Base-by-base conservation (phyloP, 2,113 vertebrate species). In the Boulengeromyrus knoepffleri region DNA sequence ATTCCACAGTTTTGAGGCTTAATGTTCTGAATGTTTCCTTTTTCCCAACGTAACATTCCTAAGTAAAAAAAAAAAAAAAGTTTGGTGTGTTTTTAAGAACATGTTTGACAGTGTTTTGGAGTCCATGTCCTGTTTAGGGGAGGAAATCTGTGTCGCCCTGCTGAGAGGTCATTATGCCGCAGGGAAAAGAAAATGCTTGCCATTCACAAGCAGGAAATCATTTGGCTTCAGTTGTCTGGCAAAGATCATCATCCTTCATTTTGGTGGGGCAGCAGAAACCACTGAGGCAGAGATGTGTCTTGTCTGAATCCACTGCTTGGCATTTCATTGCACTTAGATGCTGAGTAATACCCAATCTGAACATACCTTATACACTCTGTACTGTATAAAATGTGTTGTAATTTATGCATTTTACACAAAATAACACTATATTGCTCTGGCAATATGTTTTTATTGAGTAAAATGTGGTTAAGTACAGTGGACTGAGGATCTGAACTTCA, bases 181-280 rank as follows among this genome's bases (percentile, higher is more conserved):
- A 31, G 62, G 88, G 88, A 42, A 19, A 47, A 45, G 39, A 85
- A 53, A 50, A 49, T 31, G 52, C 46, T 89, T 62, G 39, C 52
- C 89, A 85, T 89, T 89, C 77, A 85, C 80, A 85, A 89, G 85
- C 89, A 85, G 89, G 89, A 89, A 89, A 89, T 62, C 42, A 85
- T 89, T 89, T 85, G 39, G 77, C 77, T 85, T 56, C 52, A 49
- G 31, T 89, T 89, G 46, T 47, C 52, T 85, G 89, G 27, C 49
- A 50, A 42, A 53, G 50, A 85, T 49, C 5, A 39, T n/a, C 17
- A 70, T 66, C 77, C 50, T 49, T 84, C 77, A 85, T 89, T 85
- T 77, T 89, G 77, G 89, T 89, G 47, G 31, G 70, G 24, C 66
- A 36, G 45, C 70, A 50, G 88, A 52, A 83, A 42, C 70, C 66